Percentiles rank a stretch among this genome's conserved stretches.
These are phyloP conservation scores for Tipula confusa DNA, from an alignment of 2,888 invertebrate genomes.

Conservation along the genomic window DNA sequence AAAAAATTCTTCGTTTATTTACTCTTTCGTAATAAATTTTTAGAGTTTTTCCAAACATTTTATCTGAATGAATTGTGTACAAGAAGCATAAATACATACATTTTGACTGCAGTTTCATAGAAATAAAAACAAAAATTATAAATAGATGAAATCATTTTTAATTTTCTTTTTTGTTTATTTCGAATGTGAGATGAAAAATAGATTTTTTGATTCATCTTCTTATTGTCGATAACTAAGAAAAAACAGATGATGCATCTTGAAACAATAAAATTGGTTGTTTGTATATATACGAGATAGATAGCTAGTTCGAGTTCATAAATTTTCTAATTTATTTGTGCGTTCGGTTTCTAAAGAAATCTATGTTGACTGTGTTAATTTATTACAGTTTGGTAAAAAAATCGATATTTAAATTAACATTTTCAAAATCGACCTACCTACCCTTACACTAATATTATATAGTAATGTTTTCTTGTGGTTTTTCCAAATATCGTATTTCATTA, in stretches of 20 bases:
- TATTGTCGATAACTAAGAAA: background rate
- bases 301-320: background rate
- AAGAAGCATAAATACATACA: background rate
- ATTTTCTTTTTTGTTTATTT: background rate
- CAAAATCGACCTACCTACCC: no score
- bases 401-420: background rate
- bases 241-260: conserved; percentile 20
- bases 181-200: background rate
- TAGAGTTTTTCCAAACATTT: background rate
- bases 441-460: background rate
- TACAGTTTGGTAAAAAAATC: background rate
- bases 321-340: background rate
- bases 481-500: no score
- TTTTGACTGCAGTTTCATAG: background rate
- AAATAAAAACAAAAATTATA: background rate
- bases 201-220: background rate
- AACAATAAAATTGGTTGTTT: background rate
- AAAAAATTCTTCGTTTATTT: background rate
- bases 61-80: background rate
- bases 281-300: background rate
- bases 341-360: background rate
- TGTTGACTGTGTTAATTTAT: background rate
- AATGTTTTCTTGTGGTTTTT: no score
- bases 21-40: background rate
- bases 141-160: background rate